Base-by-base conservation (phyloP, 2,888 invertebrate species). In the Callimorpha dominula region DNA sequence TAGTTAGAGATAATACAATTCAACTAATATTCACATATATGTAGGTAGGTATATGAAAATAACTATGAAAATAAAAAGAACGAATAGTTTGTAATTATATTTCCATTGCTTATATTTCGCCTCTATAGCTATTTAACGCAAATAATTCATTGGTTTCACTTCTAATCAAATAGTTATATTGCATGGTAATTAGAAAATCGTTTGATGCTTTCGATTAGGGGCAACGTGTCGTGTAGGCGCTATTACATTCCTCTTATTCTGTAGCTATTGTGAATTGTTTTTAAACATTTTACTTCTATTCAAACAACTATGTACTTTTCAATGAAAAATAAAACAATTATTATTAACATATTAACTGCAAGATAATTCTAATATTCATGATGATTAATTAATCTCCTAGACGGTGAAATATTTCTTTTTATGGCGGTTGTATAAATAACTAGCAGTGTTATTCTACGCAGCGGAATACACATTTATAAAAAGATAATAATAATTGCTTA, bases 81-180 rank as follows among this genome's bases (percentile, higher is more conserved):
- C 50, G 8, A 46, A 46, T 46, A 4, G 9, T 46, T 46, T 46
- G 43, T 15, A 49, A 70, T 52, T 70, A 43, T 76, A 80, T 77
- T 82, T 76, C 77, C 78, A 74, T 81, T 80, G 78, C 79, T 74
- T 63, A 78, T 74, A 74, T 78, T 78, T 68, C 11, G 9, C 2
- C 46, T 11, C 11, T 7, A 2, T 46, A 43, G 43, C 75, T 78
- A 82, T 84, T 82, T 81, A 81, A 82, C 81, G 82, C 83, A 82
- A 88, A 85, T 83, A 43, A 87, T 87, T 84, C 81, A 81, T 85
- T 87, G 81, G 83, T 86, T 86, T 82, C 80, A 87, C 78, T 31
- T 31, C 2, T 31, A 31, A 31, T 31, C 31, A 31, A 31, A 31
- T 31, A 31, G 31, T 31, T 31, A 31, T 31, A 31, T 31, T 1